These are phyloP conservation scores for Zaprionus gabonicus DNA, from an alignment of 1,140 invertebrate genomes.

Conservation along the genomic window DNA sequence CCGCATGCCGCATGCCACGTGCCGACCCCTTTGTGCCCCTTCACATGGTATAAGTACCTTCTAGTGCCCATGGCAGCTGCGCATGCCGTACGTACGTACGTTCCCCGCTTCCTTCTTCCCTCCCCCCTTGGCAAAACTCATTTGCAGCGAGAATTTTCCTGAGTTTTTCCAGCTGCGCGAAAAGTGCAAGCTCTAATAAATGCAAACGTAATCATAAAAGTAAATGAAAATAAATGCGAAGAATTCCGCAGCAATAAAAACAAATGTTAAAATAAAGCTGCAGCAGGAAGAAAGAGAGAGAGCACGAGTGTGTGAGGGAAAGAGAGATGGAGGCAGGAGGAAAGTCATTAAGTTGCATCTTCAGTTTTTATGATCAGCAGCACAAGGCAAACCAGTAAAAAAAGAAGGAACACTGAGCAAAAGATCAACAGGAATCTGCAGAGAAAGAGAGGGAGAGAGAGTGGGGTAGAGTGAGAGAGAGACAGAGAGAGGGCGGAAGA, in stretches of 20 bases:
- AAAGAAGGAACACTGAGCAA: conserved; percentile 7
- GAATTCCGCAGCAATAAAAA: conserved; percentile 43
- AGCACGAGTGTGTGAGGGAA: neutral
- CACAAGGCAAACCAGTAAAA: conserved; percentile 65
- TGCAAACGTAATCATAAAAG: conserved; percentile 59
- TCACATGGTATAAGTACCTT: conserved; percentile 8
- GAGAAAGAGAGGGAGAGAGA: neutral
- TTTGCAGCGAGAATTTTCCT: conserved; percentile 62
- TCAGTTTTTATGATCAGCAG: conserved; percentile 60
- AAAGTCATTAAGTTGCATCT: conserved; percentile 34
- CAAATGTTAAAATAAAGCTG: conserved; percentile 46
- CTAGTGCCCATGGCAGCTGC: conserved; percentile 20
- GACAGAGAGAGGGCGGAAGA: neutral
- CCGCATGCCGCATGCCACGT: conserved; percentile 35
- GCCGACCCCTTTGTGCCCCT: conserved; percentile 45
- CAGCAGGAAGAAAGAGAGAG: neutral
- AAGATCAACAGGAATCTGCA: conserved; percentile 27
- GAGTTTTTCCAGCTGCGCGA: conserved; percentile 55
- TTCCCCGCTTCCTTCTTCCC: too few relatives aligned
- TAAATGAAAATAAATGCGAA: conserved; percentile 52
- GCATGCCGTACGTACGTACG: conserved; percentile 7
- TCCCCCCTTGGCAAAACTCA: conserved; percentile 36
- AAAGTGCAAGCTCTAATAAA: conserved; percentile 49
- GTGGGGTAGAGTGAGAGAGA: neutral
- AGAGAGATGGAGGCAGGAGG: neutral